phyloP scores from a whole-genome alignment of 2,113 vertebrate genomes.

The Festucalex cinctus region DNA sequence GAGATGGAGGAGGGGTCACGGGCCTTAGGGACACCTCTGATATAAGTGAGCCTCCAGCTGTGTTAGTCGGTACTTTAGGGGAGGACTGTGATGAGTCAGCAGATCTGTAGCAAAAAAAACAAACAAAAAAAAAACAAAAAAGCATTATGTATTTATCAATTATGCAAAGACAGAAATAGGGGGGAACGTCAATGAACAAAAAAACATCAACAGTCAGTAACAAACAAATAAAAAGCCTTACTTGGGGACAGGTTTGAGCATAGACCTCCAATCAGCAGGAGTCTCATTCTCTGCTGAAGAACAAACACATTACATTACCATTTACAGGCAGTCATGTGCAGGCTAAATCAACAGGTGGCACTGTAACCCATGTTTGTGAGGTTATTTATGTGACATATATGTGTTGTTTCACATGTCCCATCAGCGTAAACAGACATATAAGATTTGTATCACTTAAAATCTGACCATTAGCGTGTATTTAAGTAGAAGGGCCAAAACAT shows the following conservation, averaged over 20 bases:
- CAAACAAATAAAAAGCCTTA: conserved; percentile 62
- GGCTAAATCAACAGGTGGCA: neutral
- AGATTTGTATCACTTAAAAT: no score
- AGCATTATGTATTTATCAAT: neutral
- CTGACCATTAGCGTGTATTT: no score
- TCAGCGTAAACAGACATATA: no score
- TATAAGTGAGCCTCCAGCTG: conserved; percentile 22
- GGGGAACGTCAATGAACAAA: neutral
- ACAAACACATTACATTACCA: neutral
- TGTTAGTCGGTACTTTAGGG: conserved; percentile 19
- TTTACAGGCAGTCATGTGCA: neutral
- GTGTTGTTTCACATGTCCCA: no score
- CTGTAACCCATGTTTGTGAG: neutral
- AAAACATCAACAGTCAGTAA: neutral
- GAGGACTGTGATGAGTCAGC: conserved; percentile 24
- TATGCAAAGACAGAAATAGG: neutral
- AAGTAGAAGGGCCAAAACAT: no score
- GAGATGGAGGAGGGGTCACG: conserved; percentile 3
- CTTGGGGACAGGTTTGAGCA: conserved; percentile 78
- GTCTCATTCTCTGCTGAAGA: conserved; percentile 39
- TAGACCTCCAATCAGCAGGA: conserved; percentile 82
- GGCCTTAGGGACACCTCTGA: conserved; percentile 10
- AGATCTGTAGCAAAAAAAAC: conserved; percentile 26
- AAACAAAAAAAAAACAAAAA: no score
- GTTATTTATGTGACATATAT: neutral